These are phyloP conservation scores for Empidonax traillii DNA, from an alignment of 2,113 vertebrate genomes.

Conservation along the genomic window DNA sequence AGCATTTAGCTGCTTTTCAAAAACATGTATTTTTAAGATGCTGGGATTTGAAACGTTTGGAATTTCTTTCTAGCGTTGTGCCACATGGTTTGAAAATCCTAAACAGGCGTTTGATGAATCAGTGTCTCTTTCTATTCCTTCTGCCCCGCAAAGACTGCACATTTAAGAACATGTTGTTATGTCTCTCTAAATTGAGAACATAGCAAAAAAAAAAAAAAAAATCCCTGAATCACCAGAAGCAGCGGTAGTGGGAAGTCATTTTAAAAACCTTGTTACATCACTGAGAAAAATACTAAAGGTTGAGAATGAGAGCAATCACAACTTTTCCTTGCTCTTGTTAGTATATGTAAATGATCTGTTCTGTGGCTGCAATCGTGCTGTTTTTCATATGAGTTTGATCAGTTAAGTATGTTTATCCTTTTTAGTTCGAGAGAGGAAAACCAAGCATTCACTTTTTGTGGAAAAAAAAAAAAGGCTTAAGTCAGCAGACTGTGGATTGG, in stretches of 20 bases:
- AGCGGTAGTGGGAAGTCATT: neutral
- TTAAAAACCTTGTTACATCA: neutral
- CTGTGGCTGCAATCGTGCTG: neutral
- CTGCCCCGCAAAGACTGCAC: slow-evolving; percentile 5
- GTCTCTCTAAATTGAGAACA: slow-evolving; percentile 28
- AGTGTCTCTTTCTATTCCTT: slow-evolving; percentile 27
- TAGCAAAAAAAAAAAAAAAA: neutral
- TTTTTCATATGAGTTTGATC: neutral
- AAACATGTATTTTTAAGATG: neutral
- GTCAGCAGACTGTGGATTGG: slow-evolving; percentile 3
- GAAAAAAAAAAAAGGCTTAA: neutral
- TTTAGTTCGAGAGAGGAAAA: neutral
- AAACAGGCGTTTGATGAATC: slow-evolving; percentile 33
- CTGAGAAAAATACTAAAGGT: neutral
- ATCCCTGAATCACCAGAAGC: neutral
- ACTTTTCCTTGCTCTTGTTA: neutral
- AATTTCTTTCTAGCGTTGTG: slow-evolving; percentile 18
- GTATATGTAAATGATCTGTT: neutral
- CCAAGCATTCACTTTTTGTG: neutral
- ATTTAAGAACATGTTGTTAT: slow-evolving; percentile 31
- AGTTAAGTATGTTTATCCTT: neutral
- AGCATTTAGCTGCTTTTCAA: neutral
- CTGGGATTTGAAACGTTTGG: neutral
- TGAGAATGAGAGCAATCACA: neutral
- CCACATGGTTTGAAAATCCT: slow-evolving; percentile 28